Evolutionary conservation across 2,113 vertebrate species (phyloP), one percentile per base, ranked within the genome.

Genomic region (Amphiprion percula): DNA sequence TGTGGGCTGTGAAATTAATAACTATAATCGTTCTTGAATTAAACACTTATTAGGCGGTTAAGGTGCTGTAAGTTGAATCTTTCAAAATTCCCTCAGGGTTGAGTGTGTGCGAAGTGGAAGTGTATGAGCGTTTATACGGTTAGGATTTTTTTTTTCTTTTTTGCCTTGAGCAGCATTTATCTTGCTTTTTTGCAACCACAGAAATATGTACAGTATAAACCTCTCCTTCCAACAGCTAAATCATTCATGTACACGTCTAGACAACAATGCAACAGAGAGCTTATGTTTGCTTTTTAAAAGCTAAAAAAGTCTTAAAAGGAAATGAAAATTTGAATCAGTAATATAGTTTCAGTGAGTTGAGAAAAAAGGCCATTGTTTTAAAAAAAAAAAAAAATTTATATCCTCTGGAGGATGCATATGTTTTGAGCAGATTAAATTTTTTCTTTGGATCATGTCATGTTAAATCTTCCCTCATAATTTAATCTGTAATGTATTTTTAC

Each of bases 181-280:
- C 63, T 53, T 47, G 10, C 30, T 68, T 76, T 77, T 60, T 59
- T 73, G 21, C 39, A 68, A 75, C 19, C 9, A 33, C 52, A 0
- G 2, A 78, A 77, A 72, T 3, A 62, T 71, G 56, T 37, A 1
- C 21, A 55, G 59, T 52, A 64, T 61, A 15, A 44, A 82, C 9
- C 2, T 8, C 46, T 65, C 63, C 16, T 61, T 26, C 53, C 15
- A 16, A 21, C 14, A 50, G 10, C 12, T 28, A 19, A 52, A 81
- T 66, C 10, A 37, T 61, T 75, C 23, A 64, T 21, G 10, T 23
- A 10, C 12, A 30, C 14, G 37, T 72, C 62, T 73, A 79, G 49
- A 77, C 66, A 53, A 68, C 59, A 58, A 6, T 54, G 55, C 54
- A 72, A 60, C 46, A n/a, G 49, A 74, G 46, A 58, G 84, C 58